Conservation (phyloP, 2,113 vertebrate species). For the Strix uralensis region DNA sequence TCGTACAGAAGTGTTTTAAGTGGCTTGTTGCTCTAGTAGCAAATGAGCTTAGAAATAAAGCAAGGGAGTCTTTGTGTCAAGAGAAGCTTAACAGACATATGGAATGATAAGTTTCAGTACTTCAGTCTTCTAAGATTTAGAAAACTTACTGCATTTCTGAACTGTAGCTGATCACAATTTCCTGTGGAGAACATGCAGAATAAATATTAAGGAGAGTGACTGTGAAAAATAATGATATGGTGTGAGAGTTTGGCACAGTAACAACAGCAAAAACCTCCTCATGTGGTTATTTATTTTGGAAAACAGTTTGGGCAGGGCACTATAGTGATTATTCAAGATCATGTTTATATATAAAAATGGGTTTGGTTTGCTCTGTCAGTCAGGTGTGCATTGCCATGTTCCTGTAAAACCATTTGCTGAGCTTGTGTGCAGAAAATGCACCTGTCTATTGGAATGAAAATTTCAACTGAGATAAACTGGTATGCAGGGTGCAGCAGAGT, state of each 20-base stretch:
- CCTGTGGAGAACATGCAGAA: neutral
- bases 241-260: neutral
- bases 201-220: neutral
- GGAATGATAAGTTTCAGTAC: neutral
- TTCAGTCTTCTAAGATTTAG: neutral
- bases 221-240: neutral
- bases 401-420: neutral
- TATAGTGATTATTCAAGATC: neutral
- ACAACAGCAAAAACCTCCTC: neutral
- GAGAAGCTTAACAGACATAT: neutral
- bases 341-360: neutral
- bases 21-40: neutral
- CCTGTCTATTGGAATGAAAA: neutral
- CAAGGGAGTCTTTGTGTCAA: neutral
- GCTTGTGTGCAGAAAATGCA: neutral
- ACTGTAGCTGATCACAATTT: neutral
- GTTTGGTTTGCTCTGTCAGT: neutral
- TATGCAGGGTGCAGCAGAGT: neutral
- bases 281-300: neutral
- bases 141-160: neutral
- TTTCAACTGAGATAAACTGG: neutral
- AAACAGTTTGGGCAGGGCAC: neutral
- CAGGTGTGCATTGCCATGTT: neutral
- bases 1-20: neutral
- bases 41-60: conserved; percentile 18